phyloP scores from a whole-genome alignment of 2,888 invertebrate genomes.

The Galerucella calmariensis region DNA sequence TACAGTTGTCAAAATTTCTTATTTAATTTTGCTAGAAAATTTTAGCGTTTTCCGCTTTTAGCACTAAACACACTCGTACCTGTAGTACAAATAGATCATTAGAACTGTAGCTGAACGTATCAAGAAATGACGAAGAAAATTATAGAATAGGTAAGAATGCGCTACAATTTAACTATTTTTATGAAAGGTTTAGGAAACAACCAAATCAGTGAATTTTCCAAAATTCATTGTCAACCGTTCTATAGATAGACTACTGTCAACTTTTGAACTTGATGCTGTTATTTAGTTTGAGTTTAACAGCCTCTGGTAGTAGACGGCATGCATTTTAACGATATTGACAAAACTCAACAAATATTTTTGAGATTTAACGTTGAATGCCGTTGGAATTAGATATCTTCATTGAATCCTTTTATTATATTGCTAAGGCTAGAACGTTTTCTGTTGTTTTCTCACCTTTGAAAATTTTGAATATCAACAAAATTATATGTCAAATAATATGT shows the following conservation, averaged over 20 bases:
- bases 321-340: too few relatives aligned
- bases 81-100: conserved; percentile 30
- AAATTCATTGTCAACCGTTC: too few relatives aligned
- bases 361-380: too few relatives aligned
- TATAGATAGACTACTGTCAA: too few relatives aligned
- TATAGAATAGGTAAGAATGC: neutral
- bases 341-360: too few relatives aligned
- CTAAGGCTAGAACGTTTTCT: too few relatives aligned
- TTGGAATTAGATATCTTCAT: too few relatives aligned
- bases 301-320: too few relatives aligned
- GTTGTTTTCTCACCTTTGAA: neutral
- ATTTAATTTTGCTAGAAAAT: conserved; percentile 23
- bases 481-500: neutral
- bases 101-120: conserved; percentile 14
- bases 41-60: conserved; percentile 39
- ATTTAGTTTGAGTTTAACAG: too few relatives aligned
- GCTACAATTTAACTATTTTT: neutral
- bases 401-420: too few relatives aligned
- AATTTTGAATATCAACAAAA: neutral
- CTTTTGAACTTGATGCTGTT: too few relatives aligned
- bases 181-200: neutral
- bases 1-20: conserved; percentile 1
- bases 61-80: conserved; percentile 42
- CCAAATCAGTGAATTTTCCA: neutral
- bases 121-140: neutral